Evolutionary conservation across 2,888 invertebrate genomes (phyloP), one percentile per base, ranked within the genome.

Genomic region (Macaria liturata): DNA sequence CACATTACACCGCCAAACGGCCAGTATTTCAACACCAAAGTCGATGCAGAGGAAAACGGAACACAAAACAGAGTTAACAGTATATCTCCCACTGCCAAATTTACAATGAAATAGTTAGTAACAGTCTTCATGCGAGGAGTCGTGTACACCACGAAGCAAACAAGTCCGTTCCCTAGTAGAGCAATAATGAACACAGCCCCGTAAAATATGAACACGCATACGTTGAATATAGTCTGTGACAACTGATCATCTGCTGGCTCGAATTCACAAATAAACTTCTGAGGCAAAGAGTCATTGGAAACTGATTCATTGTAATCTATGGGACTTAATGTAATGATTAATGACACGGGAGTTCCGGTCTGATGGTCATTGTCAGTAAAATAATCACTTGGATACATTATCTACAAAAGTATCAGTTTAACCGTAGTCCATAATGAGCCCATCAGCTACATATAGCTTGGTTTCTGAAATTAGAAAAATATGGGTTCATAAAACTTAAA

Each of bases 91-190:
- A 97, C 93, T 0, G 98, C 97, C 66, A 98, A 90, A 83, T 97
- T 97, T 77, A 96, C 96, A 76, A 98, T 97, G 83, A 98, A 98
- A 84, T 94, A 97, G 84, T 98, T 98, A 45, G 98, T 98, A 3
- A 98, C 97, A 0, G 97, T 98, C 72, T 96, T 94, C 97, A 98
- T 98, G 42, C 96, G 93, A 0, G 96, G 95, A 9, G 96, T 95
- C 3, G 95, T 94, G 66, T 96, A 93, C 0, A 98, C 97, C 32
- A 98, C 96, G 81, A 96, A 97, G 81, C 97, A 97, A 31, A 98
- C 97, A 48, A 95, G 92, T 51, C 95, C 95, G 75, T 96, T 96
- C 9, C 96, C 97, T 5, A 95, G 71, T 7, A 96, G 82, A 0
- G 96, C 95, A 46, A 95, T 90, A 9, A 96, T 79, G 72, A 96